Evolutionary conservation across 2,888 invertebrate genomes (phyloP).

Genomic region (Eugnorisma glareosa): DNA sequence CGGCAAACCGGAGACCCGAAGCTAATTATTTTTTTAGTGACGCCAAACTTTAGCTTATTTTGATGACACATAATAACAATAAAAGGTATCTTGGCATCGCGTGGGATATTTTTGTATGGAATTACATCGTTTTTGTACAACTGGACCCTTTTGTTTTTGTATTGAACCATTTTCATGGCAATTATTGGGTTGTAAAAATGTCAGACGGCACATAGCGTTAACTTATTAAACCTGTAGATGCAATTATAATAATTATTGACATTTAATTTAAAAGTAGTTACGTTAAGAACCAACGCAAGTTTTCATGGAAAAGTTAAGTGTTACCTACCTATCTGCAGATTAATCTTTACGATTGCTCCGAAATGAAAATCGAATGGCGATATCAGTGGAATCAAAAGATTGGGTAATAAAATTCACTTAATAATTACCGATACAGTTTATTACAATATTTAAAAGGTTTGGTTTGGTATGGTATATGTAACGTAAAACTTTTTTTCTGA

Average conservation of each 20-base stretch:
- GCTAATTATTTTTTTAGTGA: slow-evolving; percentile 83
- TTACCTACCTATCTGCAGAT: slow-evolving; percentile 34
- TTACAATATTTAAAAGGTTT: slow-evolving; percentile 9
- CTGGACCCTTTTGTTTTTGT: slow-evolving; percentile 55
- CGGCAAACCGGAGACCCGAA: slow-evolving; percentile 68
- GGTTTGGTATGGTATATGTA: not conserved
- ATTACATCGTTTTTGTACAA: slow-evolving; percentile 62
- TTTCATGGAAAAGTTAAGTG: slow-evolving; percentile 35
- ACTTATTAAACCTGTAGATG: slow-evolving; percentile 35
- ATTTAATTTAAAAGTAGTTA: slow-evolving; percentile 3
- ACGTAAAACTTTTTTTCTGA: no score
- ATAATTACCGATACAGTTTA: slow-evolving; percentile 17
- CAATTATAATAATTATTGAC: slow-evolving; percentile 29
- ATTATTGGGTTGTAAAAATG: slow-evolving; percentile 58
- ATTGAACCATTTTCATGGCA: slow-evolving; percentile 51
- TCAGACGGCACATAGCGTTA: slow-evolving; percentile 17
- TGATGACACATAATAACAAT: slow-evolving; percentile 86
- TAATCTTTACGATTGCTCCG: slow-evolving; percentile 39
- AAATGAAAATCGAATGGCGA: slow-evolving; percentile 33
- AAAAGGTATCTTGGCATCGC: slow-evolving; percentile 71
- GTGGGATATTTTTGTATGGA: slow-evolving; percentile 71
- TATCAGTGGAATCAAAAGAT: slow-evolving; percentile 30
- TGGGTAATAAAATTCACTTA: slow-evolving; percentile 23
- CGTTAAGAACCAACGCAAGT: slow-evolving; percentile 13
- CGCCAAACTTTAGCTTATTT: slow-evolving; percentile 76